Evolutionary conservation across 2,797 vertebrate species (phyloP), one percentile per base, ranked within the genome.

Genomic region (Xenentodon cancila): DNA sequence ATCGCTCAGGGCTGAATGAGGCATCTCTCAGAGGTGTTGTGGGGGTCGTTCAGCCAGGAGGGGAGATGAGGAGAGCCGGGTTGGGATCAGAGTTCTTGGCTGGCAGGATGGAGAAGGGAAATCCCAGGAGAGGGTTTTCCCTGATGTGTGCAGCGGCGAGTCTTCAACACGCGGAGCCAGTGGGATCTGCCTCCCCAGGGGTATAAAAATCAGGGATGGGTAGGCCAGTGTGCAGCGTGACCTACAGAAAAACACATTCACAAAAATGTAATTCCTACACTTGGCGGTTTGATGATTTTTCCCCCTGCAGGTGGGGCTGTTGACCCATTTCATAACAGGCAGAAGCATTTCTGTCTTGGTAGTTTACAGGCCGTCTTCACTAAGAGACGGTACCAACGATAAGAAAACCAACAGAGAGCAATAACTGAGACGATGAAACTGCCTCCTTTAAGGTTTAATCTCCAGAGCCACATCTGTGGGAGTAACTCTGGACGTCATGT

Each of bases 151-250:
- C 4, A 1, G 12, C 15, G 40, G 19, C 3, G 52, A 60, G 67
- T 71, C 53, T 82, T 85, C 61, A 94, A 82, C 93, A 94, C 75
- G 92, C 88, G 1, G 93, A 93, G 43, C 87, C 88, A 0, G 77
- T 84, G 9, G 92, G 89, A 51, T 94, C 93, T 4, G 81, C 84
- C 40, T 94, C 92, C 40, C 93, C 92, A 0, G 92, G 89, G 5
- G 95, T 91, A 92, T 97, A 99, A 94, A 98, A 97, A 53, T 98
- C 96, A 0, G 97, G 97, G 80, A 98, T 95, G 0, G 96, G 96
- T 59, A 99, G 88, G 43, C 97, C 97, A 0, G 97, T 98, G 85
- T 98, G 97, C 64, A 99, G 94, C 0, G 97, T 99, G 77, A 99
- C 94, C 97, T 99, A 84, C 60, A 55, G 64, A 81, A 50, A 83